Percentiles rank a stretch among this genome's conserved stretches.
phyloP scores from a whole-genome alignment of 2,113 vertebrate species.

The Tamias sibiricus region DNA sequence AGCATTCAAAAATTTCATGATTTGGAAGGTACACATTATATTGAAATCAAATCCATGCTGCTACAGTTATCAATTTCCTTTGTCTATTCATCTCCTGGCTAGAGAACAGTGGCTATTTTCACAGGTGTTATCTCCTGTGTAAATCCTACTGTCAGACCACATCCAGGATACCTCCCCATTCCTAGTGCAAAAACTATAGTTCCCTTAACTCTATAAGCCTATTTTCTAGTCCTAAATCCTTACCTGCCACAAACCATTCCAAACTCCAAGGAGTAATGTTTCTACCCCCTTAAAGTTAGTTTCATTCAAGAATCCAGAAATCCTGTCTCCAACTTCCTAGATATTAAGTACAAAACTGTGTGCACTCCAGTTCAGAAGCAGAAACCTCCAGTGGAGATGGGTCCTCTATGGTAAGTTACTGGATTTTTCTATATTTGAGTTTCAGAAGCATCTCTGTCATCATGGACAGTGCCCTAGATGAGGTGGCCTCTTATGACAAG shows the following conservation, averaged over 20 bases:
- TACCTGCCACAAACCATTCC: neutral
- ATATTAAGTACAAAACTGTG: neutral
- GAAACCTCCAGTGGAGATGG: neutral
- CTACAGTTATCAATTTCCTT: neutral
- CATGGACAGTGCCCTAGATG: neutral
- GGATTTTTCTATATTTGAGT: neutral
- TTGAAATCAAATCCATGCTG: neutral
- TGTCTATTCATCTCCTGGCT: neutral
- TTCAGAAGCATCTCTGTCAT: neutral
- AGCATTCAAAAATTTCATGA: neutral
- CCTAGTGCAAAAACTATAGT: neutral
- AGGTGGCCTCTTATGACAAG: neutral
- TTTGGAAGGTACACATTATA: neutral
- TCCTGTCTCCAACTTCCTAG: neutral
- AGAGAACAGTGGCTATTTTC: neutral
- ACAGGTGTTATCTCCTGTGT: neutral
- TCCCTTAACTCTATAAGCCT: neutral
- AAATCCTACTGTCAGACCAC: neutral
- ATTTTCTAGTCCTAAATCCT: neutral
- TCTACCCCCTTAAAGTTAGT: neutral
- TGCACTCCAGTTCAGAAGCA: neutral
- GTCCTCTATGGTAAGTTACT: neutral
- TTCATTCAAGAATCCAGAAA: slow-evolving; percentile 18
- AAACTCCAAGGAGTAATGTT: neutral
- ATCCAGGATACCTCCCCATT: neutral